These are phyloP conservation scores for Acrocephalus kingi DNA, from an alignment of 2,113 vertebrate species.

Conservation along the genomic window DNA sequence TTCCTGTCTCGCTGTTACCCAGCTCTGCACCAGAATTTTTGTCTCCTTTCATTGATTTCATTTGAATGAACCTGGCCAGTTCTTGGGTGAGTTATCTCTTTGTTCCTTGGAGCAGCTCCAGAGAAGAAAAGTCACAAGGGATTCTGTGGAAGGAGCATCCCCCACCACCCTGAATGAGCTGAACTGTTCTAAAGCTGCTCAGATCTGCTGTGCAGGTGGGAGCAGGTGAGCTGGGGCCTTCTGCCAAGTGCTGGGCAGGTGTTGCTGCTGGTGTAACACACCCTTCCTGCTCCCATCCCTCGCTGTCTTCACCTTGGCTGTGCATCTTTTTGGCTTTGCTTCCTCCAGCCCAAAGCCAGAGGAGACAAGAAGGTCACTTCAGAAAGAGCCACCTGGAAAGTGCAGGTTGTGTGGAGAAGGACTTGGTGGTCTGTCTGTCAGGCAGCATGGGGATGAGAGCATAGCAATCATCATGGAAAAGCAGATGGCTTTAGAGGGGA, in stretches of 20 bases:
- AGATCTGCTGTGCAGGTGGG: neutral
- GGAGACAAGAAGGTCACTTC: neutral
- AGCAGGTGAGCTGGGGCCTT: neutral
- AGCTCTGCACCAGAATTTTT: neutral
- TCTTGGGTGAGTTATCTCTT: neutral
- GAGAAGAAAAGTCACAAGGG: neutral
- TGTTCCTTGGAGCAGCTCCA: neutral
- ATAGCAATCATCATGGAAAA: neutral
- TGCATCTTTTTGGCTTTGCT: conserved; percentile 5
- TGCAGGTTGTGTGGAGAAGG: neutral
- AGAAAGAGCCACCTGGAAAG: neutral
- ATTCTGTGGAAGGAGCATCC: neutral
- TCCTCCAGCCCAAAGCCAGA: neutral
- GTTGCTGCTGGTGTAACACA: neutral
- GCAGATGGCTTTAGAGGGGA: rapidly evolving
- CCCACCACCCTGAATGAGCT: rapidly evolving
- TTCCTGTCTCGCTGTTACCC: neutral
- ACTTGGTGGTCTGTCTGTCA: neutral
- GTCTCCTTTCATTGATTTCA: neutral
- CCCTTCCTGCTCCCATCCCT: neutral
- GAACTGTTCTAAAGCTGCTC: neutral
- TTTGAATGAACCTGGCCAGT: neutral
- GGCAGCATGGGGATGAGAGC: neutral
- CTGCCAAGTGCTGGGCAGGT: neutral
- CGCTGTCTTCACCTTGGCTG: neutral